Base-by-base conservation (phyloP, 2,113 vertebrate genomes). In the Muntiacus muntjak region DNA sequence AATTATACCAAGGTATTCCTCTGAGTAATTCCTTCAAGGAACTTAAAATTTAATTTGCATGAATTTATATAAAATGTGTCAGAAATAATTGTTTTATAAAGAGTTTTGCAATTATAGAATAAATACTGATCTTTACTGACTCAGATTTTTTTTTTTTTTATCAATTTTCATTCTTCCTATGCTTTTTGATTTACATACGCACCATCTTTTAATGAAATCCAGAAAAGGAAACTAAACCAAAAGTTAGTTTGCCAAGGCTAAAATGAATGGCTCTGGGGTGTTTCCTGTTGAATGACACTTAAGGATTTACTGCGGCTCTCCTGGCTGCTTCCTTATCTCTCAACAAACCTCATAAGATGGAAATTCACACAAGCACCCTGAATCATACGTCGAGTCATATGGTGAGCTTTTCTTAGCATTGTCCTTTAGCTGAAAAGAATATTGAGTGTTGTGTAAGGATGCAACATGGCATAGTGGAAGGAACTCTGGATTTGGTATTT, bases 161-260 rank as follows among this genome's bases (percentile, higher is more conserved):
- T 1, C 12, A 62, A 25, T 89, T 74, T 94, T 86, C 33, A 62
- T 55, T 92, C 67, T 91, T 62, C 45, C 54, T 94, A 5, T 91
- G 11, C 57, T 91, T 97, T 96, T 95, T 45, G 10, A 96, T 96
- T 96, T 95, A 97, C 30, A 91, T 45, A 50, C 67, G 9, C 40
- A 67, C 17, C 52, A 84, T 87, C 57, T 94, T 96, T 89, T 97
- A 98, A 97, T 96, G 84, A 98, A 98, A 98, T 92, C 94, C 97
- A 97, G 94, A 76, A 74, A 96, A 95, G 58, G 5, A 78, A 97
- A 84, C 52, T 71, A 93, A 95, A 88, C 30, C 30, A 62, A 93
- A 96, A 96, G 74, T 96, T 74, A 81, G 15, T 98, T 96, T 96
- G 89, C 92, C 87, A 96, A 84, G 87, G 94, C 91, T 94, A 87